Evolutionary conservation across 2,797 vertebrate species (phyloP), one percentile per base, ranked within the genome.

Genomic region (Acestrorhynchus altus): DNA sequence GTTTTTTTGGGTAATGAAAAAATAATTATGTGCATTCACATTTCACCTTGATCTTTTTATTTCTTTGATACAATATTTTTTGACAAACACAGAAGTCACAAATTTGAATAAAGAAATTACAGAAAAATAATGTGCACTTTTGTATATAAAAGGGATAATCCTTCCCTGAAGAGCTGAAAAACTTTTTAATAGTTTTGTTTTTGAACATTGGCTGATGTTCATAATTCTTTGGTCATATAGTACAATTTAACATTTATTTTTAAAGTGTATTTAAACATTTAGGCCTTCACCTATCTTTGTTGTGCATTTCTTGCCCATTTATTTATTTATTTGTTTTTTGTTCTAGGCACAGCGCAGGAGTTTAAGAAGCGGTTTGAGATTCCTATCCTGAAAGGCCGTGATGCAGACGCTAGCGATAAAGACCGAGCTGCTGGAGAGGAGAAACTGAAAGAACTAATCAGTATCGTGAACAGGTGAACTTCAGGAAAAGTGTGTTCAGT

Each of bases 301-400:
- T 51, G 18, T n/a, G 22, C 52, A 11, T 56, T 28, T 28, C 1
- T 24, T 35, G 15, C n/a, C n/a, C n/a, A n/a, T n/a, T n/a, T n/a
- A n/a, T n/a, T 54, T 9, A 54, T 12, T 54, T 11, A 10, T 31
- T 2, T 1, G n/a, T 57, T 13, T 26, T 42, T 42, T 65, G 10
- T 63, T 49, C 73, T 88, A 98, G 98, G 98, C 16, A 98, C 97
- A 20, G 96, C 96, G 15, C 95, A 97, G 60, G 96, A 99, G 84
- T 99, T 99, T 85, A 99, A 99, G 87, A 99, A 93, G 82, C 94
- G 94, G 2, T 99, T 99, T 86, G 98, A 99, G 89, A 86, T 98
- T 74, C 96, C 97, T 20, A 99, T 99, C 85, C 89, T 99, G 69
- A 99, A 96, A 87, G 95, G 98, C 61, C 92, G 97, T 72, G 98